A percentile compares a stretch with the other conserved stretches of the same genome.
phyloP scores from a whole-genome alignment of 1,140 invertebrate species.

The Mycetomoellerius zeteki region DNA sequence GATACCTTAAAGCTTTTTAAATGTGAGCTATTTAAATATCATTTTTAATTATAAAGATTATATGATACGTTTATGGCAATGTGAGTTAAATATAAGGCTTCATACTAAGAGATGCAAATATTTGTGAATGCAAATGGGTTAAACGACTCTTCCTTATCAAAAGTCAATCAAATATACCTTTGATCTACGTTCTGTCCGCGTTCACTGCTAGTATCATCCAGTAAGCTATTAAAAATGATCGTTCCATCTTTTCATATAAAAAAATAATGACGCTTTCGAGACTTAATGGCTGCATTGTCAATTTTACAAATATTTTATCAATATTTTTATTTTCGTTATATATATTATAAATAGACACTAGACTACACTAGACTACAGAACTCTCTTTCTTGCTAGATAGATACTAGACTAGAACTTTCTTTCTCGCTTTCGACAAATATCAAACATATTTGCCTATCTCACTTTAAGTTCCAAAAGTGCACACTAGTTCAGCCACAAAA shows the following conservation, averaged over 20 bases:
- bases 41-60: slow-evolving; percentile 1
- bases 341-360: too few species aligned
- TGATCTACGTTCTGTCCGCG: neutral
- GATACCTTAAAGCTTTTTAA: neutral
- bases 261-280: slow-evolving; percentile 6
- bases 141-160: neutral
- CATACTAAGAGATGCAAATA: slow-evolving; percentile 8
- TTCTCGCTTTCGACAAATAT: too few species aligned
- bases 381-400: too few species aligned
- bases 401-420: too few species aligned
- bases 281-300: neutral
- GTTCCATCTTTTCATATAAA: neutral
- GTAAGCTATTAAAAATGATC: neutral
- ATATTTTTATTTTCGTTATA: neutral
- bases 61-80: neutral
- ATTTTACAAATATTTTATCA: neutral
- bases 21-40: neutral
- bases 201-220: neutral
- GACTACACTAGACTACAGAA: too few species aligned
- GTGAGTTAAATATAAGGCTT: neutral
- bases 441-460: too few species aligned
- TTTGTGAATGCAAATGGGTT: slow-evolving; percentile 45
- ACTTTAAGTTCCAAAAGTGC: too few species aligned
- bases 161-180: slow-evolving; percentile 3
- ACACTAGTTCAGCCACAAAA: too few species aligned